A percentile compares a stretch with the other conserved stretches of the same genome.
phyloP scores from a whole-genome alignment of 2,888 invertebrate species.

The Acrobasis suavella region DNA sequence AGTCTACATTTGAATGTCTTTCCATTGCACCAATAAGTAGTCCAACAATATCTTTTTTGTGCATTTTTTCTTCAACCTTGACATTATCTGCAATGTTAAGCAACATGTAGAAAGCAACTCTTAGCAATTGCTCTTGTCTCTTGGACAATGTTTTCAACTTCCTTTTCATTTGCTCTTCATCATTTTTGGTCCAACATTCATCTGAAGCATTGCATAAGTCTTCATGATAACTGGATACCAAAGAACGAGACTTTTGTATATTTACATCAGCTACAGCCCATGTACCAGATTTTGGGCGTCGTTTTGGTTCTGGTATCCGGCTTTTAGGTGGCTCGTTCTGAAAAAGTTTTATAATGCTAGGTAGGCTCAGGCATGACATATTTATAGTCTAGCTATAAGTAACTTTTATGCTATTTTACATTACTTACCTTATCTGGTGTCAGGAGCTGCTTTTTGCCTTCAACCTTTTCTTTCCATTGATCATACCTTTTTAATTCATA shows the following conservation, averaged over 20 bases:
- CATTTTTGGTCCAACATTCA: conserved; percentile 79
- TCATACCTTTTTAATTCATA: conserved; percentile 96
- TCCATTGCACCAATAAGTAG: conserved; percentile 94
- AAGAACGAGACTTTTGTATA: conserved; percentile 81
- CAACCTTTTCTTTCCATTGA: conserved; percentile 90
- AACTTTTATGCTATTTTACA: conserved; percentile 6
- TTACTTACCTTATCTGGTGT: conserved; percentile 73
- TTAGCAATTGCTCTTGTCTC: conserved; percentile 95
- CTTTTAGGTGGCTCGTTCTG: conserved; percentile 86
- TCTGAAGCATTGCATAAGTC: conserved; percentile 80
- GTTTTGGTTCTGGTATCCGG: conserved; percentile 87
- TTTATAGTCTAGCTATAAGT: too few species aligned
- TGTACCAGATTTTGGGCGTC: conserved; percentile 89
- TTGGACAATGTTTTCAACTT: conserved; percentile 91
- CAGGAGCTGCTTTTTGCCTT: conserved; percentile 70
- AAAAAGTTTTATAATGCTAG: conserved; percentile 32
- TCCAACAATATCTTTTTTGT: conserved; percentile 94
- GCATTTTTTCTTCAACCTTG: conserved; percentile 98
- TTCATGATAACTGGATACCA: conserved; percentile 88
- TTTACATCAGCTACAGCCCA: conserved; percentile 83
- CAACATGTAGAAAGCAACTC: conserved; percentile 95
- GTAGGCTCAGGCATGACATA: too few species aligned
- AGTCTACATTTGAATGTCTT: conserved; percentile 91
- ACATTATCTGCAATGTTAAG: conserved; percentile 98
- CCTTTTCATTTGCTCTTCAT: conserved; percentile 89